Conservation (phyloP, 1,140 invertebrate species). For the Orchestia grillus region DNA sequence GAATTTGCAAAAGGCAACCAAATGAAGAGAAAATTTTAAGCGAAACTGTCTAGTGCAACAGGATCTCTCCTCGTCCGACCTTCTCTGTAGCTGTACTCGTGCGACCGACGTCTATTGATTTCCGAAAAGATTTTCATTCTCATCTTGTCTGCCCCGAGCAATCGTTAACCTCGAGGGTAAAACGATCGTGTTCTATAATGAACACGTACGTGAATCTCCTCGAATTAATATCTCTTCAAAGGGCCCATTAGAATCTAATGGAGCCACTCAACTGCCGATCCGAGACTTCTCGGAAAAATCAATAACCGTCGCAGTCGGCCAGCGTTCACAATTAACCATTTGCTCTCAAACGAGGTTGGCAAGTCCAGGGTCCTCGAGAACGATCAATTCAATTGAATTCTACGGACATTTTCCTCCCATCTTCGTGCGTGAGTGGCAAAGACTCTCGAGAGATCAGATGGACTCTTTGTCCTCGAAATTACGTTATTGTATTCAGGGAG, state of each 20-base stretch:
- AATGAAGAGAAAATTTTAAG: neutral
- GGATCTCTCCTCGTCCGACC: no score
- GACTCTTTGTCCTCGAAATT: neutral
- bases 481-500: neutral
- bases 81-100: neutral
- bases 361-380: neutral
- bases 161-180: neutral
- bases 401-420: neutral
- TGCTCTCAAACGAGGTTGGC: neutral
- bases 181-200: neutral
- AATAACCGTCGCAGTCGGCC: neutral
- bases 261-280: slow-evolving; percentile 14
- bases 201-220: neutral
- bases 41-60: neutral
- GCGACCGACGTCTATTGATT: neutral
- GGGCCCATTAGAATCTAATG: slow-evolving; percentile 34
- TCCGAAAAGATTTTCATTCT: neutral
- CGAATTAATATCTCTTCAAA: slow-evolving; percentile 34
- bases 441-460: neutral
- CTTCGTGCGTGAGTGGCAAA: neutral
- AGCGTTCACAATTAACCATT: slow-evolving; percentile 13
- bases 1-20: neutral
- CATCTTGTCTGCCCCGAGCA: neutral
- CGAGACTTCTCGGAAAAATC: slow-evolving; percentile 26
- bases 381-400: neutral